A percentile compares a stretch with the other conserved stretches of the same genome.
Conservation (phyloP, 2,888 invertebrate genomes). For the Nomada fabriciana region DNA sequence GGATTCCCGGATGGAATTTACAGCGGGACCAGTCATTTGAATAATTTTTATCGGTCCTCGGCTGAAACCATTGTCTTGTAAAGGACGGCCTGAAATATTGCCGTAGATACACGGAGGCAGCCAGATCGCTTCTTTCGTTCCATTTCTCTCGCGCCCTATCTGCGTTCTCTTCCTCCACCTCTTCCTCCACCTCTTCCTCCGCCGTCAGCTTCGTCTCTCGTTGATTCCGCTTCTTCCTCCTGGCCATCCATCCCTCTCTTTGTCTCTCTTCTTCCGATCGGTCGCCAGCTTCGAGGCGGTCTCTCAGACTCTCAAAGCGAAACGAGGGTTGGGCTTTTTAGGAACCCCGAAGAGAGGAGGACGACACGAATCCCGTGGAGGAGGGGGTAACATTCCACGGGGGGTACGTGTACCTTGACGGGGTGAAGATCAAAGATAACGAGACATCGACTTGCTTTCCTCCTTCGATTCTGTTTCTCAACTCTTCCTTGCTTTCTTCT, state of each 20-base stretch:
- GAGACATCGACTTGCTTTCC: constrained; percentile 55
- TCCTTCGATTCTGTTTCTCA: constrained; percentile 39
- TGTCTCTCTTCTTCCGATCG: constrained; percentile 19
- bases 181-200: constrained; percentile 33
- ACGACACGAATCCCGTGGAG: constrained; percentile 31
- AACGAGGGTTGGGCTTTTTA: constrained; percentile 67
- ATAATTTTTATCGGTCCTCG: constrained; percentile 81
- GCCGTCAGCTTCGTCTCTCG: constrained; percentile 26
- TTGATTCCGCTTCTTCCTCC: constrained; percentile 30
- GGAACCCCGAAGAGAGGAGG: constrained; percentile 56
- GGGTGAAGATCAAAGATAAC: constrained; percentile 77
- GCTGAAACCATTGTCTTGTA: constrained; percentile 82
- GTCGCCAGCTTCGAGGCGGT: constrained; percentile 36
- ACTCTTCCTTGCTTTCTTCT: background rate
- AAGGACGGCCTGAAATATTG: constrained; percentile 80
- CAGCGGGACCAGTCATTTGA: constrained; percentile 77
- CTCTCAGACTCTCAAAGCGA: constrained; percentile 53
- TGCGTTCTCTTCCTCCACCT: constrained; percentile 19
- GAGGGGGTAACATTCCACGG: constrained; percentile 73
- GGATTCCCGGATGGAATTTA: constrained; percentile 75
- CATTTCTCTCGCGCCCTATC: constrained; percentile 34
- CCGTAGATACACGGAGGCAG: constrained; percentile 77
- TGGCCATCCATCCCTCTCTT: background rate
- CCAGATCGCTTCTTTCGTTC: constrained; percentile 55
- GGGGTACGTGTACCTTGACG: constrained; percentile 74